Evolutionary conservation across 2,888 invertebrate genomes (phyloP), one percentile per base, ranked within the genome.

Genomic region (Ornithoptera priamus): DNA sequence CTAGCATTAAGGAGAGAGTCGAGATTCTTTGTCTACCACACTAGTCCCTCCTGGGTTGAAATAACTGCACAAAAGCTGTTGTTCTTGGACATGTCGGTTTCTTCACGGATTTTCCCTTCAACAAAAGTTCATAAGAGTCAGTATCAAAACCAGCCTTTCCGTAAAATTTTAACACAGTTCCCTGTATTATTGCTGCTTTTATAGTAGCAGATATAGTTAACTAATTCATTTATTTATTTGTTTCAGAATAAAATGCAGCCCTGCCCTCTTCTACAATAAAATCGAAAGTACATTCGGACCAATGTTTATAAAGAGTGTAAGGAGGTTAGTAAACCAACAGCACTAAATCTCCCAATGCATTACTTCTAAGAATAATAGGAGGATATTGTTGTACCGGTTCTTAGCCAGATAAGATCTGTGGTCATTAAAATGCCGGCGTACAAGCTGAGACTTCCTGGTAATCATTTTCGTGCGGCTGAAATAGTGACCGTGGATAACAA

Each of bases 161-260:
- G 39, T 8, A 10, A 39, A 0, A 39, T 39, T 8, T 39, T 39
- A 39, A 39, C 39, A 10, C 39, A 10, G 39, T 39, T 10, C 8
- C 7, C 10, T 7, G 39, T 7, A 10, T 10, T 39, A 39, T 39
- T 7, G 6, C 10, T 8, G 39, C 7, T 39, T 39, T 10, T 39
- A 39, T 39, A 10, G 39, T 10, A 10, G 8, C 39, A 39, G 8
- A 39, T 39, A 39, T 39, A 39, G 39, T 39, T 10, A 10, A 39
- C 10, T 39, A 10, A 39, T 39, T 39, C 7, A 20, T 20, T 30
- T 30, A 65, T 63, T 62, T 63, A 36, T 71, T 76, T 76, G 74
- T 79, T 79, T 63, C 78, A 80, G 77, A 71, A 68, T 73, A 80
- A 73, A 72, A 82, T 82, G 83, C 73, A 72, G 74, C 69, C 70